Evolutionary conservation across 2,888 invertebrate genomes (phyloP).

Genomic region (Hemistola chrysoprasaria): DNA sequence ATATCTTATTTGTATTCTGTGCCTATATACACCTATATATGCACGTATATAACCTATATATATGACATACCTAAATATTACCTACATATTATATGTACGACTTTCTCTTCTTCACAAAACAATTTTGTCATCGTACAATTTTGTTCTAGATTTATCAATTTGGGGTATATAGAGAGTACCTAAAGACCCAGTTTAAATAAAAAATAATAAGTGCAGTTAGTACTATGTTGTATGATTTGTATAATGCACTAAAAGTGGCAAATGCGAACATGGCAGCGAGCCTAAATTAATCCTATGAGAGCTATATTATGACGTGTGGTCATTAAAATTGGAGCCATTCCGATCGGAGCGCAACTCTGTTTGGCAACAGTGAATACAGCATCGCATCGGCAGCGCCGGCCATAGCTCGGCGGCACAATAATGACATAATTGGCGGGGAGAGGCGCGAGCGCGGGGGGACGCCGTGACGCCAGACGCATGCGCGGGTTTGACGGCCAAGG

Average conservation of each 20-base stretch:
- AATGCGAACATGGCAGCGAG: slow-evolving; percentile 15
- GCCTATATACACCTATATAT: no score
- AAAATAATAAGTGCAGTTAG: no score
- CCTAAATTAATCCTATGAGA: slow-evolving; percentile 13
- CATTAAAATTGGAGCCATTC: slow-evolving; percentile 46
- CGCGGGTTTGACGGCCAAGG: slow-evolving; percentile 82
- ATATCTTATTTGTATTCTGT: no score
- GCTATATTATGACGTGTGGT: slow-evolving; percentile 22
- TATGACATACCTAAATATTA: no score
- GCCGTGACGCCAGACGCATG: slow-evolving; percentile 69
- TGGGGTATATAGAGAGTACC: no score
- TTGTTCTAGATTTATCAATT: no score
- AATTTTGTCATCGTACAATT: no score
- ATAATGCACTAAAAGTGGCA: slow-evolving; percentile 1
- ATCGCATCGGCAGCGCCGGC: slow-evolving; percentile 47
- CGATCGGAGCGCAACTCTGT: slow-evolving; percentile 57
- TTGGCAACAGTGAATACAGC: slow-evolving; percentile 65
- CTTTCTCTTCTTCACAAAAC: no score
- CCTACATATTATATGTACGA: no score
- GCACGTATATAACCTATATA: no score
- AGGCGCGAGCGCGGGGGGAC: slow-evolving; percentile 38
- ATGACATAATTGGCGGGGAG: slow-evolving; percentile 77
- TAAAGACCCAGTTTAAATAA: no score
- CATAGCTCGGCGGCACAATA: slow-evolving; percentile 68
- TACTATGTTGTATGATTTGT: no score